Evolutionary conservation across 1,140 invertebrate species (phyloP), one percentile per base, ranked within the genome.

Genomic region (Drosophila novamexicana): DNA sequence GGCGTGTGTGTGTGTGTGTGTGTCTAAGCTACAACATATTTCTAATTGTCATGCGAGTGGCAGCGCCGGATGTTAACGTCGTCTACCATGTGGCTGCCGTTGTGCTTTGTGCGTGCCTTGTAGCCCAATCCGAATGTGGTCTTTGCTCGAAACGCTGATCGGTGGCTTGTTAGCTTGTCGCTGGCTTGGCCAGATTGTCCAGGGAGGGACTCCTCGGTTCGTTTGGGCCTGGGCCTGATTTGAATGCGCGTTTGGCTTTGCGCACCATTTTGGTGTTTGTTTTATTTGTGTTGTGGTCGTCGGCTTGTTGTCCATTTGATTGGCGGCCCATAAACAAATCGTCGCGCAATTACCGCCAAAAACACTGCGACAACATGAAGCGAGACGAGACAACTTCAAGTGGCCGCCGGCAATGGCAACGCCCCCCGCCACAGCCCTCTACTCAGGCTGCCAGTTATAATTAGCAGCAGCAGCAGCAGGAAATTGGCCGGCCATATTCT

Each of bases 1-100:
- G 52, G 61, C 39, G 73, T 76, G 50, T 7, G 45, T 18, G 44
- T 69, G 29, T 57, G 37, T 47, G 10, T 67, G 39, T 67, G 54
- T 54, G 22, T 52, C 42, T 61, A 59, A 49, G 59, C 66, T 50
- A 64, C 62, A 71, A 58, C 29, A 72, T 34, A 73, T 77, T 88
- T 88, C 83, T 89, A 88, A 88, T 88, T 88, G 80, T 89, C 76
- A 88, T 88, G 83, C 83, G 74, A 53, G 58, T 47, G 59, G 59
- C 77, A 66, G 64, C 84, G 73, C 84, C 83, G 83, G 83, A 88
- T 88, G 83, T 84, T 59, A 80, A 61, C 76, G 59, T 75, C 56
- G 45, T 69, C 39, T 45, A 16, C 42, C 42, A 45, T 16, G 22
- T 39, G 58, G 39, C 52, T 54, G 54, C 22, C 42, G 47, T 22